Base-by-base conservation (phyloP, 2,113 vertebrate genomes). In the Cyprinus carpio region DNA sequence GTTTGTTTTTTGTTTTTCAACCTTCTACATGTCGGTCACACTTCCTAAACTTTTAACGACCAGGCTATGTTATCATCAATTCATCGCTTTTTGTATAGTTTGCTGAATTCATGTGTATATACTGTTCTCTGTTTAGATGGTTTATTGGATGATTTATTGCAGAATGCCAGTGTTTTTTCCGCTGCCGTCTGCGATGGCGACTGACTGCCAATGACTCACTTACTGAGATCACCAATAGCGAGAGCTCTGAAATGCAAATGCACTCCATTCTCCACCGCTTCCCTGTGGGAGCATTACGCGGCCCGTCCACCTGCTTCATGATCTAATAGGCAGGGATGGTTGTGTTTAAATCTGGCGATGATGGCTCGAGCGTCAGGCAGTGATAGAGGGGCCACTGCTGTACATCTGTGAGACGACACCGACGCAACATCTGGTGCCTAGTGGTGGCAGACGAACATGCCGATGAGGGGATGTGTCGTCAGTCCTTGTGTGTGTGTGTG, bases 381-480 rank as follows among this genome's bases (percentile, higher is more conserved):
- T 27, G 81, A 83, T 87, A 40, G 49, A 49, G 43, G 46, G 27
- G 18, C 25, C 20, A 1, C 54, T 31, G 56, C 29, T 62, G 75
- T 75, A 67, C 60, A 54, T 86, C 40, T 72, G 54, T 58, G 49
- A 43, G 40, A 51, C 8, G 60, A 69, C 37, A 12, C 56, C 15
- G 25, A 79, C 34, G 31, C 15, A 34, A 83, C 83, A 84, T 85
- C 83, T 90, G 87, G 82, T 37, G 74, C 8, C 81, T 13, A 8
- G 81, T 74, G 37, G 56, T 82, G 18, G 74, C 37, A 65, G 18
- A 54, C 1, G 16, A 54, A 13, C 56, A 65, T 51, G 40, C 62
- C 18, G 74, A 27, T 51, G 65, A 80, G 78, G 76, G 72, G 25
- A 80, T 64, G 72, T 84, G 83, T 88, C 58, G 80, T 88, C 87